phyloP scores from a whole-genome alignment of 2,113 vertebrate species.

The Pardalotus punctatus region DNA sequence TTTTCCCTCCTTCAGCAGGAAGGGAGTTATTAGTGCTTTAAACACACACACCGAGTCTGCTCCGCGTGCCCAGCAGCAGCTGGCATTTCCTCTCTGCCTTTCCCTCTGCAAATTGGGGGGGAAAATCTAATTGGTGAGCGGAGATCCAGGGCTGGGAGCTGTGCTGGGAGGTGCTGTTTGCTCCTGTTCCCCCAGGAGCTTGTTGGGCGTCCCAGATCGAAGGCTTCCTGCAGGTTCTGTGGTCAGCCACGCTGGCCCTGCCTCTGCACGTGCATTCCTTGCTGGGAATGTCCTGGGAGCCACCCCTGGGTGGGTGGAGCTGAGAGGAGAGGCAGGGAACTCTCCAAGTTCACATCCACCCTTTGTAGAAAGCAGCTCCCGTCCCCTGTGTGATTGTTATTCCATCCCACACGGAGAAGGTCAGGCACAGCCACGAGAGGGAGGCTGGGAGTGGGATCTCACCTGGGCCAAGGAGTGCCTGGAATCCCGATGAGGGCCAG shows the following conservation, averaged over 20 bases:
- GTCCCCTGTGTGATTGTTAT: background rate
- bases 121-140: background rate
- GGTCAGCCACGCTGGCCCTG: background rate
- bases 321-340: background rate
- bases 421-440: background rate
- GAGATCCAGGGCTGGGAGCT: background rate
- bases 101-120: background rate
- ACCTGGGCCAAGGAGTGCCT: background rate
- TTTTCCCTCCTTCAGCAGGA: conserved; percentile 30
- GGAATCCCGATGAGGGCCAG: background rate
- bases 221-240: background rate
- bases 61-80: conserved; percentile 2
- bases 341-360: background rate
- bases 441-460: background rate
- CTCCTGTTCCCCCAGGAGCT: background rate
- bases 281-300: background rate
- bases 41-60: background rate
- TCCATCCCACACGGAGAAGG: background rate
- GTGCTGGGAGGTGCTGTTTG: background rate
- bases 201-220: background rate
- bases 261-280: background rate
- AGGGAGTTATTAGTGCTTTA: conserved; percentile 41
- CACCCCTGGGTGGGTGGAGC: rapidly evolving
- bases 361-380: background rate
- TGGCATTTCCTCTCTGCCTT: background rate